Evolutionary conservation across 2,888 invertebrate genomes (phyloP).

Genomic region (Glyphotaelius pellucidus): DNA sequence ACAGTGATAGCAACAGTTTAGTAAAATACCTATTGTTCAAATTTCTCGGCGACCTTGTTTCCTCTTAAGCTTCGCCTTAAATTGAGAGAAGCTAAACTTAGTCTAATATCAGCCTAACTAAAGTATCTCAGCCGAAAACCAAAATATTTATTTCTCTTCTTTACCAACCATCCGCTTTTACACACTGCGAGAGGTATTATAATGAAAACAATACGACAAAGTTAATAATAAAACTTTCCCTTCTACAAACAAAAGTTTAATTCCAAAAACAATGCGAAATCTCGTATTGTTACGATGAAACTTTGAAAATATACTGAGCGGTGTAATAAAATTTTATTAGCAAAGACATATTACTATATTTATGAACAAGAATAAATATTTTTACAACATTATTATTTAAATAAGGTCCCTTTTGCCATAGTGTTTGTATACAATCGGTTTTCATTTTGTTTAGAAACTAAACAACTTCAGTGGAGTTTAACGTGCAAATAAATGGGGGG

Average conservation of each 20-base stretch:
- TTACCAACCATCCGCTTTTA: too few species aligned
- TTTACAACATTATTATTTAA: neutral
- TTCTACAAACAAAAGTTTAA: neutral
- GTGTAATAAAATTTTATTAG: neutral
- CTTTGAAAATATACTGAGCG: neutral
- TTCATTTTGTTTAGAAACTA: constrained; percentile 36
- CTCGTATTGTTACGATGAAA: neutral
- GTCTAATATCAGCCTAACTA: too few species aligned
- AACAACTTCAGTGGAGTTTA: constrained; percentile 33
- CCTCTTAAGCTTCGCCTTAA: too few species aligned
- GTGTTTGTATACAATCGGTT: constrained; percentile 26
- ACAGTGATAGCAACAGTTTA: too few species aligned
- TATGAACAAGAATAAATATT: neutral
- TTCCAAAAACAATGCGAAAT: neutral
- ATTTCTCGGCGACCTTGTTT: too few species aligned
- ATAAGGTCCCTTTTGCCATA: neutral
- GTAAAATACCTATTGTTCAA: too few species aligned
- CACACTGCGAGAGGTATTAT: too few species aligned
- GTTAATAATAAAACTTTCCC: neutral
- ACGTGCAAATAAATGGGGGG: constrained; percentile 40
- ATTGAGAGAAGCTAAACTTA: too few species aligned
- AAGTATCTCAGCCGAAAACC: too few species aligned
- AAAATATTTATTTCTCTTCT: too few species aligned
- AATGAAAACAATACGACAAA: too few species aligned
- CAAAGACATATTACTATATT: neutral